phyloP scores from a whole-genome alignment of 2,113 vertebrate genomes.

The Budorcas taxicolor region DNA sequence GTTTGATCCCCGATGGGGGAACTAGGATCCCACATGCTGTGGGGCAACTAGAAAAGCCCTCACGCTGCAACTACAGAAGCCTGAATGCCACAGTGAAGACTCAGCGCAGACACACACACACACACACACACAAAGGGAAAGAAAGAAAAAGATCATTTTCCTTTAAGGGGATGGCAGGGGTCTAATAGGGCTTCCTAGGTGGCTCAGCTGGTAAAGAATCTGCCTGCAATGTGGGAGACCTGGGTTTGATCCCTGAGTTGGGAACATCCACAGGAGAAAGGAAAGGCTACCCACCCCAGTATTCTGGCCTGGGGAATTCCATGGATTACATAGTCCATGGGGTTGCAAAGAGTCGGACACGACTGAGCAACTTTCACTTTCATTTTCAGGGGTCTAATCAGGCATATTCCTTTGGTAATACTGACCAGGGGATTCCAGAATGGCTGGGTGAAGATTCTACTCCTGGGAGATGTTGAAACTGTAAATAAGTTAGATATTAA shows the following conservation, averaged over 20 bases:
- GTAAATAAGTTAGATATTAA: background rate
- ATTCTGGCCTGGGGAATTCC: background rate
- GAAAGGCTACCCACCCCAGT: background rate
- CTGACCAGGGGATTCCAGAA: background rate
- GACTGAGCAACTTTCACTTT: background rate
- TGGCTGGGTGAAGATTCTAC: background rate
- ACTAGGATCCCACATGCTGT: background rate
- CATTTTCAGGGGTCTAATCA: background rate
- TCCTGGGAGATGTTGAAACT: background rate
- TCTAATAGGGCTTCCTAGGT: background rate
- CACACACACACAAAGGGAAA: background rate
- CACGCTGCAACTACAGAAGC: background rate
- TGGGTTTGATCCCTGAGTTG: background rate
- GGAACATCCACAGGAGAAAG: background rate
- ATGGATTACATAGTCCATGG: background rate
- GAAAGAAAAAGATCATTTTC: background rate
- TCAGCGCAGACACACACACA: background rate
- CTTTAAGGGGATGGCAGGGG: background rate
- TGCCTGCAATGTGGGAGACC: background rate
- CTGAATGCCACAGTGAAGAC: background rate
- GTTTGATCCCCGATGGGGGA: background rate
- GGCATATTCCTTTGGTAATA: background rate
- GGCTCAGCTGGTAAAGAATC: background rate
- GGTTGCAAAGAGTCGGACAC: fast-evolving
- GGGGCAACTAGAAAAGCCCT: background rate